Evolutionary conservation across 2,797 vertebrate genomes (phyloP).

Genomic region (Channallabes apus): DNA sequence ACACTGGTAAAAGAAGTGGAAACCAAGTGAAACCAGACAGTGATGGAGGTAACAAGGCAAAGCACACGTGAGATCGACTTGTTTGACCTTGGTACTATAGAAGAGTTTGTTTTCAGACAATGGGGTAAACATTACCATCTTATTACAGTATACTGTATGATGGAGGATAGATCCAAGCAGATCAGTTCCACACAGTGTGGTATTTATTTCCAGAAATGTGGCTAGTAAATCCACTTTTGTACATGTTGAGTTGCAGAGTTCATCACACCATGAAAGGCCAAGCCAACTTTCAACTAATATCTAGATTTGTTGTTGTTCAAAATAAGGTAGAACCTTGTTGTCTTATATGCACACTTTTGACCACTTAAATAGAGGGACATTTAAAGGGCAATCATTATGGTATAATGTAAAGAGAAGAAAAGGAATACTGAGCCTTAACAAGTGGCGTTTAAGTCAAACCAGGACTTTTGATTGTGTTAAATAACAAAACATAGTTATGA

Average conservation of each 20-base stretch:
- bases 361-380: not conserved
- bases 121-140: not conserved
- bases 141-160: not conserved
- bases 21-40: not conserved
- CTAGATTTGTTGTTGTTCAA: not conserved
- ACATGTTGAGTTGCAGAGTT: constrained; percentile 2
- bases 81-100: not conserved
- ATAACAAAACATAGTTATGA: too few species aligned
- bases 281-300: not conserved
- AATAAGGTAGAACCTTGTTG: not conserved
- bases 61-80: not conserved
- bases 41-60: not conserved
- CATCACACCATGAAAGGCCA: not conserved
- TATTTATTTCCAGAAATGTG: not conserved
- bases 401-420: not conserved
- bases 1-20: not conserved
- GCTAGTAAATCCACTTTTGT: not conserved
- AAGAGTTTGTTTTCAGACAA: not conserved
- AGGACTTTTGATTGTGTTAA: too few species aligned
- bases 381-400: not conserved
- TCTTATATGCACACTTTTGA: not conserved
- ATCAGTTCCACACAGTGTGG: not conserved
- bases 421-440: not conserved
- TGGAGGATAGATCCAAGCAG: not conserved
- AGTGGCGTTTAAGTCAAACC: not conserved